Base-by-base conservation (phyloP, 2,888 invertebrate genomes). In the Eupithecia abbreviata region DNA sequence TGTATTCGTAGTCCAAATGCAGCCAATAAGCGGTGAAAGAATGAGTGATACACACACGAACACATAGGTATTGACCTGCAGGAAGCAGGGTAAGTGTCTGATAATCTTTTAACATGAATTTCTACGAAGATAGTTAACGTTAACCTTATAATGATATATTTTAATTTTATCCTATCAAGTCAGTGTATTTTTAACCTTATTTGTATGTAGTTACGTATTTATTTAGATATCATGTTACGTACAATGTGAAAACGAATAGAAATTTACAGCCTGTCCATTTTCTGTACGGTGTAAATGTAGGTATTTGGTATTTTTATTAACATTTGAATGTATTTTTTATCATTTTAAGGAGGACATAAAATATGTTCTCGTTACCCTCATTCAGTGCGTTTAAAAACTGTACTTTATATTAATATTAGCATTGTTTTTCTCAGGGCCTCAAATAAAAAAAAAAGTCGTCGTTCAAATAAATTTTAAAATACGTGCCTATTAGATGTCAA, bases 221-320 rank as follows among this genome's bases (percentile, higher is more conserved):
- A 79, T 77, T 75, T 77, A 75, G 68, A 62, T 77, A 73, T 74
- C 72, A 66, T 67, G 75, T 75, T 74, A 71, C 55, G 73, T 75
- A 73, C 73, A 73, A 62, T 69, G 49, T 65, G 74, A 18, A 72
- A 74, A 76, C 69, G 74, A 74, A 76, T 65, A 43, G 49, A 72
- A 69, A 51, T 72, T 42, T 15, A 73, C 72, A 51, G 49, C 73
- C 71, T 79, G 76, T 79, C 68, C 62, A 75, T 76, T 67, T n/a
- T 75, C 43, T 91, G 90, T 91, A 92, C 90, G 92, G 89, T 91
- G 89, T 91, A 89, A 83, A 47, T 68, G 47, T 43, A n/a, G 67
- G 18, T 43, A 65, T 73, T 73, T 49, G 15, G 49, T 66, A 68
- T 45, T 68, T 68, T 68, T 68, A 45, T 68, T 68, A 43, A 69